Base-by-base conservation (phyloP, 2,888 invertebrate species). In the Melipona beecheii region DNA sequence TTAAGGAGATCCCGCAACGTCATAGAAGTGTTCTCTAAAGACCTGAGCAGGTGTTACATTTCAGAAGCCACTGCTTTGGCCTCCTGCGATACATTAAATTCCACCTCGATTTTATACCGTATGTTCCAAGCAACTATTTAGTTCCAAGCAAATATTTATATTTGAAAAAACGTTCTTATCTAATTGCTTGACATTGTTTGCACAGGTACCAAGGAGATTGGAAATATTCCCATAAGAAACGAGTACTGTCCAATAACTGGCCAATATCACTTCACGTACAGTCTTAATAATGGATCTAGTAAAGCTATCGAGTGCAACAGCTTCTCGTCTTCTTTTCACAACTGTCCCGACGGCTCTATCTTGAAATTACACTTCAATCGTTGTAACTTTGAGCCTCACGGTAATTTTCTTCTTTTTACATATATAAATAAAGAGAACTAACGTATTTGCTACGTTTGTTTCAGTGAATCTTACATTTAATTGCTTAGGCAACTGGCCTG, bases 161-260 rank as follows among this genome's bases (percentile, higher is more conserved):
- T 52, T 50, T 36, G 19, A 1, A 43, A 1, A 43, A 27, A 24
- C 2, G 6, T 24, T 27, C 21, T 27, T 0, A 36, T 36, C 6
- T 36, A 36, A 65, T n/a, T 65, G 11, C 0, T 50, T 17, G 3
- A 17, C 9, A 9, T 70, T 4, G 2, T 49, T 65, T 68, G 11
- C 4, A 19, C 90, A 96, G 96, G 96, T 93, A 95, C 95, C 21
- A 95, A 94, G 91, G 95, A 96, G 83, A 93, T 95, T 62, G 95
- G 95, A 68, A 95, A 95, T 4, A 92, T 93, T 64, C 93, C 94
- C 54, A 95, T 95, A 54, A 94, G 95, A 62, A 95, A 95, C 85
- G 96, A 96, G 88, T 96, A 96, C 91, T 97, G 97, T 84, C 96
- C 97, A 21, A 95, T 96, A 81, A 96, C 95, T 82, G 96, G 96